These are phyloP conservation scores for Podilymbus podiceps DNA, from an alignment of 2,113 vertebrate genomes.

Conservation along the genomic window DNA sequence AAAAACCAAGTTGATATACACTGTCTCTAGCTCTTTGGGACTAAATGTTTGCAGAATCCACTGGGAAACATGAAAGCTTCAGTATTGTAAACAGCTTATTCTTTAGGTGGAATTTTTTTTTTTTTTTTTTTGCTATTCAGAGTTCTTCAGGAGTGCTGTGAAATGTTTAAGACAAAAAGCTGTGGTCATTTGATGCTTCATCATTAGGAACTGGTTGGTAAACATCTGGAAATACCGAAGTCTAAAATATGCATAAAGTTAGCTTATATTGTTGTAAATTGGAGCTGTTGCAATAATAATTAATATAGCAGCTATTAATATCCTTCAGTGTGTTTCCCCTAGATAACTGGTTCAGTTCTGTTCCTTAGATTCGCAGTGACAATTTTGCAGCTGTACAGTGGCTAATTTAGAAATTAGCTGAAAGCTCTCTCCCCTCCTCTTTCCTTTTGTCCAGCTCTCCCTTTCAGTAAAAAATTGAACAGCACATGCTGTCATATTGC, in stretches of 20 bases:
- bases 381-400: neutral
- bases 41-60: neutral
- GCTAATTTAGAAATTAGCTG: neutral
- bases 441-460: neutral
- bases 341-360: neutral
- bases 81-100: neutral
- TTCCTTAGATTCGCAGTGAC: neutral
- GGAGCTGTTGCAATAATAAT: neutral
- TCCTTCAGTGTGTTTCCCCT: neutral
- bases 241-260: neutral
- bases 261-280: neutral
- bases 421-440: neutral
- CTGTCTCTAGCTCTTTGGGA: neutral
- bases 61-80: neutral
- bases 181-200: neutral
- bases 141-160: neutral
- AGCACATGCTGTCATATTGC: neutral
- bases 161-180: neutral
- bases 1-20: neutral
- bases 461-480: neutral
- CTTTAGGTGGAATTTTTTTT: neutral
- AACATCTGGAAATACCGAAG: neutral
- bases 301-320: neutral
- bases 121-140: neutral
- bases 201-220: neutral